Conservation (phyloP, 2,113 vertebrate species). For the Oryzias curvinotus region DNA sequence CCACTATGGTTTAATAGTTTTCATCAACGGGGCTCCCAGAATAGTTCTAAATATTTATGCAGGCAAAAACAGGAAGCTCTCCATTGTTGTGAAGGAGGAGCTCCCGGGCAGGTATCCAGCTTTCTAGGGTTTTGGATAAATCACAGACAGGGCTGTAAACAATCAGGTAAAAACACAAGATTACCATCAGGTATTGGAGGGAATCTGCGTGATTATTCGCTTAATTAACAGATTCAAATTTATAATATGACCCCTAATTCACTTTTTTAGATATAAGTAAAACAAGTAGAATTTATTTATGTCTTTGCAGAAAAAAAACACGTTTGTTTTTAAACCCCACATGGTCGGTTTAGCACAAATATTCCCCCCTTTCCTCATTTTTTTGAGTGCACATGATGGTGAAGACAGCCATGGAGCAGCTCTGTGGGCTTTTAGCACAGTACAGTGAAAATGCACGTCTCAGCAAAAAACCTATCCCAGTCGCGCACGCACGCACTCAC, state of each 20-base stretch:
- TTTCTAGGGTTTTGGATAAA: slow-evolving; percentile 40
- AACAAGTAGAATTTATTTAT: too few species aligned
- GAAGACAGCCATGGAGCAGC: too few species aligned
- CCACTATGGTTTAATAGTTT: slow-evolving; percentile 13
- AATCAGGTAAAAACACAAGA: slow-evolving; percentile 17
- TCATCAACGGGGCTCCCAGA: slow-evolving; percentile 35
- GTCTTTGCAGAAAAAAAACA: too few species aligned
- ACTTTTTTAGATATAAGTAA: not conserved
- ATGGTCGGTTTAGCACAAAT: not conserved
- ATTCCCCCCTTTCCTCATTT: not conserved
- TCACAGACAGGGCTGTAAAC: slow-evolving; percentile 18
- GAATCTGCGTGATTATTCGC: not conserved
- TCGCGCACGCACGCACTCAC: not conserved
- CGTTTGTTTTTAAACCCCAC: not conserved
- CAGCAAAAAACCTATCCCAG: too few species aligned
- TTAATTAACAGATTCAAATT: too few species aligned
- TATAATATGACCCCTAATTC: too few species aligned
- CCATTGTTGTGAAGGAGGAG: slow-evolving; percentile 47
- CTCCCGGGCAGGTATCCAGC: slow-evolving; percentile 21
- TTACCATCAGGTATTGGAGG: not conserved
- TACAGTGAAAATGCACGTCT: too few species aligned
- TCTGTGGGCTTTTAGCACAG: too few species aligned
- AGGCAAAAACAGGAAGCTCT: slow-evolving; percentile 51
- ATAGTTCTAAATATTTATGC: slow-evolving; percentile 45
- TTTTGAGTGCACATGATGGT: not conserved